Evolutionary conservation across 2,113 vertebrate genomes (phyloP).

Genomic region (human): DNA sequence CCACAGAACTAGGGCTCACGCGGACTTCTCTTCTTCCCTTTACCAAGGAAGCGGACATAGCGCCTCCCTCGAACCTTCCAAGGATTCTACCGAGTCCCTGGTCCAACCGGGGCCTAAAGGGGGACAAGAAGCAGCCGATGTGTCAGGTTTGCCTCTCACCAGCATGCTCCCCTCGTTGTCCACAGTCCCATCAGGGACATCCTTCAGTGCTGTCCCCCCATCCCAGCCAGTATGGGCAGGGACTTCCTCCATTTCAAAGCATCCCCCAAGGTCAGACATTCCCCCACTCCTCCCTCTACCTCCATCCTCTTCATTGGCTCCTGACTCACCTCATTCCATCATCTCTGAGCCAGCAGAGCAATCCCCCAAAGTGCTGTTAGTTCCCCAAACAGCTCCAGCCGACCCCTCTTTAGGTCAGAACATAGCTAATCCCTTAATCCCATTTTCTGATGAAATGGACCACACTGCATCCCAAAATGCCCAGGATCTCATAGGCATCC

Average conservation of each 20-base stretch:
- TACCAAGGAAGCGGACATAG: slow-evolving; percentile 86
- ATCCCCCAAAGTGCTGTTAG: slow-evolving; percentile 65
- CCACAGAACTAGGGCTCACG: slow-evolving; percentile 83
- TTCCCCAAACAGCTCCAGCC: slow-evolving; percentile 63
- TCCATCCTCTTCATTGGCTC: slow-evolving; percentile 75
- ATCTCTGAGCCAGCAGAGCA: slow-evolving; percentile 64
- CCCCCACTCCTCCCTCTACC: slow-evolving; percentile 65
- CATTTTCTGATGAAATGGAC: neutral
- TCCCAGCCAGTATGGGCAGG: slow-evolving; percentile 72
- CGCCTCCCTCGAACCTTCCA: slow-evolving; percentile 85
- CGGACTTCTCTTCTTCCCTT: slow-evolving; percentile 81
- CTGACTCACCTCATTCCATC: slow-evolving; percentile 80
- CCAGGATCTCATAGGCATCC: neutral
- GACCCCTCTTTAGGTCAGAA: slow-evolving; percentile 71
- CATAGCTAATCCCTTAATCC: slow-evolving; percentile 47
- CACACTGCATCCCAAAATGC: neutral
- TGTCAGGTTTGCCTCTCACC: slow-evolving; percentile 91
- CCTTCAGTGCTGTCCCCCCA: slow-evolving; percentile 49
- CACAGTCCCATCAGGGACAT: slow-evolving; percentile 61
- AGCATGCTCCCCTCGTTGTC: slow-evolving; percentile 78
- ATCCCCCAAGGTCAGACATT: slow-evolving; percentile 57
- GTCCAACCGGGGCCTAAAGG: slow-evolving; percentile 74
- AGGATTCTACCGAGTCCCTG: slow-evolving; percentile 84
- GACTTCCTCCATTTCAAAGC: slow-evolving; percentile 75
- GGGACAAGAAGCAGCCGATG: slow-evolving; percentile 79